Percentiles rank a stretch among this genome's conserved stretches.
phyloP scores from a whole-genome alignment of 2,888 invertebrate species.

The Protonemura montana region DNA sequence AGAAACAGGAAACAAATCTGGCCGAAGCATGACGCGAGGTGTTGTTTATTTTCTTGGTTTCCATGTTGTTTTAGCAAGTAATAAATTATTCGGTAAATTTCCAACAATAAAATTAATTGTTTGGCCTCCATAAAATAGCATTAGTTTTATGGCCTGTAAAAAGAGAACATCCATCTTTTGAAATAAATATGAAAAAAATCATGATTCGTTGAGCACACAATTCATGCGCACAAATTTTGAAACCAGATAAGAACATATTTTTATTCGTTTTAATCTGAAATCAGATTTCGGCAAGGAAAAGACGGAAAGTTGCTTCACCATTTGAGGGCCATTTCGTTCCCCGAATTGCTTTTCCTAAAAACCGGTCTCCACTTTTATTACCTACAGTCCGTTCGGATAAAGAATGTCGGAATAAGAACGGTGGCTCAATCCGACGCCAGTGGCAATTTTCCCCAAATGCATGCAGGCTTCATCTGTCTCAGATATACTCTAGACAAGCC shows the following conservation, averaged over 20 bases:
- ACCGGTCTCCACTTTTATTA: slow-evolving; percentile 3
- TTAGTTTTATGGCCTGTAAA: slow-evolving; percentile 4
- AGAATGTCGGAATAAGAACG: not conserved
- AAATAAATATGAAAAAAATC: not conserved
- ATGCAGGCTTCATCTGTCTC: not conserved
- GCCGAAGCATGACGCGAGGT: not conserved
- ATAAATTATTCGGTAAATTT: slow-evolving; percentile 4
- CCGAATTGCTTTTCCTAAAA: slow-evolving; percentile 12
- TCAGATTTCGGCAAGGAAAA: not conserved
- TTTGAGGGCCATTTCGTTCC: not conserved
- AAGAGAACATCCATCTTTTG: not conserved
- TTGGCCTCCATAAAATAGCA: not conserved
- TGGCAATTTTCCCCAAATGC: not conserved
- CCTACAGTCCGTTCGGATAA: not conserved
- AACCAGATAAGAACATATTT: not conserved
- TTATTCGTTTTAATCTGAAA: not conserved
- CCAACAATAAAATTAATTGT: not conserved
- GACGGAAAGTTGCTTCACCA: not conserved
- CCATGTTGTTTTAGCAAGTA: not conserved
- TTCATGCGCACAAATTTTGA: not conserved
- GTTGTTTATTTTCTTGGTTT: not conserved
- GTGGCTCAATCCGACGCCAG: not conserved
- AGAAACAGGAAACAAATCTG: not conserved
- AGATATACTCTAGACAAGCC: not conserved
- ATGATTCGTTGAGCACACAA: not conserved